Conservation (phyloP, 2,113 vertebrate genomes). For the Megaptera novaeangliae region DNA sequence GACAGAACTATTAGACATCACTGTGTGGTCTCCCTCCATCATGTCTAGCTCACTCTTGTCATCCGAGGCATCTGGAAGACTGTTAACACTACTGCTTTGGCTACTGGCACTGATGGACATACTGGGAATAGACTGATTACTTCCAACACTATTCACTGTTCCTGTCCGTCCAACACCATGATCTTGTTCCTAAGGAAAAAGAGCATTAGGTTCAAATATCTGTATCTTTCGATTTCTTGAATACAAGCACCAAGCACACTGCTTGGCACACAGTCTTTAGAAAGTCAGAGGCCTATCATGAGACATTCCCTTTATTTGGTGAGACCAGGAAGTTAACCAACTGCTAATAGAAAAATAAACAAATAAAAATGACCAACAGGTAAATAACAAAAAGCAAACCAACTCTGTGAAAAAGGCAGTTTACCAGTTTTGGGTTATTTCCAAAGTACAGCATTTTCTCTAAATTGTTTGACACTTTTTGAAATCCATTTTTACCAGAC, state of each 20-base stretch:
- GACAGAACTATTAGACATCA: constrained; percentile 98
- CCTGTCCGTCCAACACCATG: constrained; percentile 91
- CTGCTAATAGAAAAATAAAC: neutral
- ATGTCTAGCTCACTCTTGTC: constrained; percentile 97
- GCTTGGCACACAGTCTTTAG: neutral
- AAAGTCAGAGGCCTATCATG: neutral
- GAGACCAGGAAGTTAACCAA: neutral
- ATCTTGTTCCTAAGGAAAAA: constrained; percentile 89
- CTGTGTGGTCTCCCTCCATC: constrained; percentile 96
- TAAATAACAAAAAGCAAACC: neutral
- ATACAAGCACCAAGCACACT: neutral
- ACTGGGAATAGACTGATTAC: constrained; percentile 99
- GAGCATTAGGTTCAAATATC: constrained; percentile 19
- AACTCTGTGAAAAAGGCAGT: neutral
- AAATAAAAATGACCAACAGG: constrained; percentile 1
- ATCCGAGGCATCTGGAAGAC: constrained; percentile 93
- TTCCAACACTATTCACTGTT: constrained; percentile 98
- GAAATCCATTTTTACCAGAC: constrained; percentile 36
- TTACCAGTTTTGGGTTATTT: neutral
- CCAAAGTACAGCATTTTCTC: neutral
- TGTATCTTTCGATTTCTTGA: constrained; percentile 13
- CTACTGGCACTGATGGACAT: constrained; percentile 99
- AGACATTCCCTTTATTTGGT: neutral
- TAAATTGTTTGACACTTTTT: neutral
- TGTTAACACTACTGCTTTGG: constrained; percentile 99